phyloP scores from a whole-genome alignment of 2,888 invertebrate species.

The Microplitis deprimator region DNA sequence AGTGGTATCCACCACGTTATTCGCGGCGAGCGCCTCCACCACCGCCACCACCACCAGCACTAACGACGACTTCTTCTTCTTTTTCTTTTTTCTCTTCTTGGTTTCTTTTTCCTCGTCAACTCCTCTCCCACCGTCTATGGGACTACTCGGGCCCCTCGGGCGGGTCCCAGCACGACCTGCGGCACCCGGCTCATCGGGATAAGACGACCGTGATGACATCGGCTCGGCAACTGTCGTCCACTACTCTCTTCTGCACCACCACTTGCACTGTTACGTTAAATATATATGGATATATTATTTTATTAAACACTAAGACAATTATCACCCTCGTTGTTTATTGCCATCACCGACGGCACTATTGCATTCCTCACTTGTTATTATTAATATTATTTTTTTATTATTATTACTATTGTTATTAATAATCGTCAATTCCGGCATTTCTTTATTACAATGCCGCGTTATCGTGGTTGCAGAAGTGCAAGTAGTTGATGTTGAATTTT shows the following conservation, averaged over 20 bases:
- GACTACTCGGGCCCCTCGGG: constrained; percentile 50
- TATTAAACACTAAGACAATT: too few species aligned
- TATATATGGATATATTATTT: constrained; percentile 8
- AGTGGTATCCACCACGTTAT: constrained; percentile 47
- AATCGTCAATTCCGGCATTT: background rate
- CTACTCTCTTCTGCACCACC: constrained; percentile 52
- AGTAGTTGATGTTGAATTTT: too few species aligned
- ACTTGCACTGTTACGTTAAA: constrained; percentile 26
- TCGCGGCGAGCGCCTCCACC: constrained; percentile 39
- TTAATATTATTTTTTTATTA: background rate
- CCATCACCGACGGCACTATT: background rate
- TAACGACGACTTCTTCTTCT: constrained; percentile 43
- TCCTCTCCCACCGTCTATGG: constrained; percentile 31
- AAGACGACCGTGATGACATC: constrained; percentile 66
- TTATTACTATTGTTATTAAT: constrained; percentile 11
- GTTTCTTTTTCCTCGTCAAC: constrained; percentile 34
- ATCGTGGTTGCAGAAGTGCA: background rate
- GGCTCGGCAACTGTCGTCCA: constrained; percentile 64
- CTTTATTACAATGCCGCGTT: background rate
- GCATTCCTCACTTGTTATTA: background rate
- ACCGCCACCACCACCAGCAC: constrained; percentile 44
- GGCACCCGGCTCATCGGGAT: constrained; percentile 63
- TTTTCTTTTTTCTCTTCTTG: constrained; percentile 39
- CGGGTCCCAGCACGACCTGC: constrained; percentile 61
- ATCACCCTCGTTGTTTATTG: background rate